Evolutionary conservation across 2,888 invertebrate genomes (phyloP), one percentile per base, ranked within the genome.

Genomic region (Clitarchus hookeri): DNA sequence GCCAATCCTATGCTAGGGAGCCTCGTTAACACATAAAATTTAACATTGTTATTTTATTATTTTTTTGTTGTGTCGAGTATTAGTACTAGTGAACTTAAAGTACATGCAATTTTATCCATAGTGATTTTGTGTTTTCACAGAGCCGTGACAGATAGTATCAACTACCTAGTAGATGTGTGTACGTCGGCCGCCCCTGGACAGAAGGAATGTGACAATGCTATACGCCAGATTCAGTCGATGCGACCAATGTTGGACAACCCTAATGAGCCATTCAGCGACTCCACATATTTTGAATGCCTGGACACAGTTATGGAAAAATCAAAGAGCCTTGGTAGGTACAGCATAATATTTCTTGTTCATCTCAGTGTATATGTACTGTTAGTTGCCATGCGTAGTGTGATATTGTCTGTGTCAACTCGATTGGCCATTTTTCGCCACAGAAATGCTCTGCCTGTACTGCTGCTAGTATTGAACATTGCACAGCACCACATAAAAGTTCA

Each of bases 151-250:
- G 98, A 98, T 89, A 97, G 96, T 91, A 97, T 99, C 89, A 99
- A 98, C 91, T 94, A 96, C 89, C 92, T 99, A 88, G 96, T 98
- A 89, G 96, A 97, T 91, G 95, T 96, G 9, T 97, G 96, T 90
- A 97, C 97, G 0, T 96, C 96, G 65, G 97, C 97, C 0, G 97
- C 98, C 0, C 98, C 99, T 0, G 98, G 99, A 0, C 98, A 98
- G 92, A 97, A 97, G 91, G 99, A 99, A 91, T 99, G 99, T 92
- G 98, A 98, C 91, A 98, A 97, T 89, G 98, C 99, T 0, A 95
- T 99, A 85, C 93, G 98, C 88, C 97, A 97, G 91, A 98, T 99
- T 87, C 96, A 97, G 91, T 95, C 97, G 86, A 95, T 97, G 91
- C 94, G 95, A 27, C 95, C 96, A 1, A 93, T 98, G 87, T 93